Evolutionary conservation across 2,113 vertebrate genomes (phyloP).

Genomic region (Podiceps cristatus): DNA sequence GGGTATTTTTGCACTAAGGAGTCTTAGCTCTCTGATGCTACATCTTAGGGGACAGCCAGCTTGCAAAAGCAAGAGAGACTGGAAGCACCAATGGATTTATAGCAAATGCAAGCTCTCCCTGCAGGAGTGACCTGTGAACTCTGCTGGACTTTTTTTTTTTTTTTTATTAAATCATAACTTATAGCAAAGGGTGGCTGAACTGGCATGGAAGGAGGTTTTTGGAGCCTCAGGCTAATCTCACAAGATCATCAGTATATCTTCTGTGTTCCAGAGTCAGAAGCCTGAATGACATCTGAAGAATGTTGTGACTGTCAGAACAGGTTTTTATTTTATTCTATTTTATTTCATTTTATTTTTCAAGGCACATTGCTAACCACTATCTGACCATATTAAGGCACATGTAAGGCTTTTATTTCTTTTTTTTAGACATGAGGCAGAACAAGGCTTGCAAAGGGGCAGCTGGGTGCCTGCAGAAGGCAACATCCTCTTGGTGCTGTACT

Average conservation of each 20-base stretch:
- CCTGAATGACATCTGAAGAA: not conserved
- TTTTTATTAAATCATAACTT: not conserved
- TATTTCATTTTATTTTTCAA: not conserved
- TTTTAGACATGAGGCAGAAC: not conserved
- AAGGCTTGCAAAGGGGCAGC: slow-evolving; percentile 28
- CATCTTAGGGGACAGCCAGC: not conserved
- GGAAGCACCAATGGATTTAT: not conserved
- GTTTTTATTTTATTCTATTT: not conserved
- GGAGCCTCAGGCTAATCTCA: not conserved
- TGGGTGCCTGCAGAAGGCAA: slow-evolving; percentile 38
- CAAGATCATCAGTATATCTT: not conserved
- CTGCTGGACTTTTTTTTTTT: not conserved
- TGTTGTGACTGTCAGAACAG: not conserved
- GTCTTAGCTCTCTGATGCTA: slow-evolving; percentile 39
- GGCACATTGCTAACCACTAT: slow-evolving; percentile 68
- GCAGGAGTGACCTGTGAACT: not conserved
- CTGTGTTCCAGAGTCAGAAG: not conserved
- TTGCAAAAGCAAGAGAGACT: slow-evolving; percentile 14
- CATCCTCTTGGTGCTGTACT: slow-evolving; percentile 52
- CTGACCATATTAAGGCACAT: slow-evolving; percentile 51
- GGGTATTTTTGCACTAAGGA: slow-evolving; percentile 67
- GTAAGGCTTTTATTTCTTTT: slow-evolving; percentile 9
- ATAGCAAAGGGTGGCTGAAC: slow-evolving; percentile 48
- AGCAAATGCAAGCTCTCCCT: not conserved
- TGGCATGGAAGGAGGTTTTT: not conserved